Percentiles rank a stretch among this genome's conserved stretches.
These are phyloP conservation scores for Coleophora deauratella DNA, from an alignment of 2,888 invertebrate species.

Conservation along the genomic window DNA sequence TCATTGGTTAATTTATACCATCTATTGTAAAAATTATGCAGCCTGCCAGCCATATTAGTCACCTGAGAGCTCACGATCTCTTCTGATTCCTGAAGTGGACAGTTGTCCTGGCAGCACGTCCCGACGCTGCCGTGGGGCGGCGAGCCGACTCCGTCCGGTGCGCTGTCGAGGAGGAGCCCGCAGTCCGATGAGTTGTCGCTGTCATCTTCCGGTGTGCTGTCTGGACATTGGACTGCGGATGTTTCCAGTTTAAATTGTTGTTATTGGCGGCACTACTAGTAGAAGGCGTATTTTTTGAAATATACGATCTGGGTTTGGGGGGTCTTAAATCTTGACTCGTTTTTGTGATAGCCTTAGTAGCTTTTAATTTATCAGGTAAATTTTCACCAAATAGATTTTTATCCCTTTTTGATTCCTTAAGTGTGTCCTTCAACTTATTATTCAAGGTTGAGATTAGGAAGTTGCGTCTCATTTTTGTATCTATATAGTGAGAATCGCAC, in stretches of 20 bases:
- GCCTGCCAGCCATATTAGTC: too few relatives aligned
- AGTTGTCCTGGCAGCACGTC: too few relatives aligned
- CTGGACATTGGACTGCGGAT: background rate
- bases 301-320: background rate
- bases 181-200: background rate
- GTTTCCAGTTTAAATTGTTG: background rate
- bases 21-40: background rate
- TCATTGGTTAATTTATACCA: background rate
- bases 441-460: background rate
- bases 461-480: too few relatives aligned
- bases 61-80: too few relatives aligned
- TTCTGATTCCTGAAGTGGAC: too few relatives aligned
- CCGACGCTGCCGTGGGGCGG: too few relatives aligned
- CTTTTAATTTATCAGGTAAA: background rate
- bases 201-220: background rate
- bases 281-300: background rate
- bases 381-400: background rate
- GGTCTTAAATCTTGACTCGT: background rate
- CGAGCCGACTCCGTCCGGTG: background rate
- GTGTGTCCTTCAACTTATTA: background rate
- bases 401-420: background rate
- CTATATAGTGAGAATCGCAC: background rate
- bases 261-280: background rate
- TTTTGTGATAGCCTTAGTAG: background rate
- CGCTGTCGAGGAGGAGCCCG: background rate